phyloP scores from a whole-genome alignment of 2,113 vertebrate genomes.

The Lynx canadensis region DNA sequence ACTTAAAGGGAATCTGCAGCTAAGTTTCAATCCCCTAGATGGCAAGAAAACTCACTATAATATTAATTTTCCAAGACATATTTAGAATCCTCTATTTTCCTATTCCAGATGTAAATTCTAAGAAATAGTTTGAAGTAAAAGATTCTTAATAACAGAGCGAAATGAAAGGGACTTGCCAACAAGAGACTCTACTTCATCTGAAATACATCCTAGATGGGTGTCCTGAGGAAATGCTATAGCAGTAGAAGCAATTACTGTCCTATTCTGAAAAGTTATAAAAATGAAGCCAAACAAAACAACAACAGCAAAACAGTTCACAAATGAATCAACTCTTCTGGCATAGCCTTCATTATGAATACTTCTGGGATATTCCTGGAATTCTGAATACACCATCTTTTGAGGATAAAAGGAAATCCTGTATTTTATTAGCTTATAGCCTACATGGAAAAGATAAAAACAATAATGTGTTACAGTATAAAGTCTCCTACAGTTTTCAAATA shows the following conservation, averaged over 20 bases:
- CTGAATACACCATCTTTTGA: background rate
- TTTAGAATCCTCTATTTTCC: conserved; percentile 48
- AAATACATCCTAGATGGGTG: background rate
- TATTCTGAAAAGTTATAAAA: conserved; percentile 34
- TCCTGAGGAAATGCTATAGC: conserved; percentile 2
- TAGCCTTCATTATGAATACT: background rate
- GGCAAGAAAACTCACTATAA: conserved; percentile 14
- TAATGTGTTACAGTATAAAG: background rate
- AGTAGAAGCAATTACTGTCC: conserved; percentile 34
- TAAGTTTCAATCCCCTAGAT: conserved; percentile 8
- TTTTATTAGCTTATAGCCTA: conserved; percentile 10
- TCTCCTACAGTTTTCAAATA: background rate
- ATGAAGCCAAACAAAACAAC: conserved; percentile 12
- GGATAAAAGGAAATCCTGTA: background rate
- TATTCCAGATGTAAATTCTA: conserved; percentile 59
- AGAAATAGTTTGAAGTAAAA: conserved; percentile 31
- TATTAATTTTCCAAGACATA: conserved; percentile 69
- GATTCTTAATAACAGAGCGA: conserved; percentile 45
- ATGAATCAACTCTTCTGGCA: background rate
- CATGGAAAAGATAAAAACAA: conserved; percentile 11
- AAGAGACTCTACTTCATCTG: conserved; percentile 18
- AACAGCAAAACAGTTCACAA: background rate
- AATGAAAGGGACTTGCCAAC: conserved; percentile 39
- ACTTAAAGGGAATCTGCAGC: conserved; percentile 34
- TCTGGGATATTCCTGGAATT: background rate